phyloP scores from a whole-genome alignment of 2,113 vertebrate genomes.

The Anoura caudifer region DNA sequence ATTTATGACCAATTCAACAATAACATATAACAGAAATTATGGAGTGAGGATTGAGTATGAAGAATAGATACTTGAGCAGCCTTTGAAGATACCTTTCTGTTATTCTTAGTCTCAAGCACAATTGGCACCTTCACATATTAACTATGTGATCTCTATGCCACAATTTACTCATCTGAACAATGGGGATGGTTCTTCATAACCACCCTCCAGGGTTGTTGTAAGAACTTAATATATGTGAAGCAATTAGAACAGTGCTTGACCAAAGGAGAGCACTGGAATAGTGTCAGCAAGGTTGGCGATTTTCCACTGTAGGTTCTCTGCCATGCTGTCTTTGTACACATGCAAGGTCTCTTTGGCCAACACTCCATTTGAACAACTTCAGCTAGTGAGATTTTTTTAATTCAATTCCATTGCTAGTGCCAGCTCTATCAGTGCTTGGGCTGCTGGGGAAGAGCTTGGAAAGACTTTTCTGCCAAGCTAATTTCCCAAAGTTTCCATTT shows the following conservation, averaged over 20 bases:
- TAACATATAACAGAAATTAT: not conserved
- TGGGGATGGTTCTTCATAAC: not conserved
- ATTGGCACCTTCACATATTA: not conserved
- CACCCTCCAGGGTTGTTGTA: not conserved
- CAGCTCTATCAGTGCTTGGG: slow-evolving; percentile 33
- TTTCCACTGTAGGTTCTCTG: not conserved
- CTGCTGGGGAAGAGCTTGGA: slow-evolving; percentile 47
- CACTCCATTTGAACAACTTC: not conserved
- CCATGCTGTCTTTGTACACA: not conserved
- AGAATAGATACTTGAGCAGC: not conserved
- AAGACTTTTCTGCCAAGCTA: slow-evolving; percentile 64
- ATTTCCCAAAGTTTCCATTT: slow-evolving; percentile 70
- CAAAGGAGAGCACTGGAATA: fast-evolving
- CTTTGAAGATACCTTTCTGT: not conserved
- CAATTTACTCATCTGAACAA: not conserved
- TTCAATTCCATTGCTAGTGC: slow-evolving; percentile 44
- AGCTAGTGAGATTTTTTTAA: not conserved
- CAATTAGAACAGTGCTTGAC: not conserved
- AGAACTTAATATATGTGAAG: not conserved
- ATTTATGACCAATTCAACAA: not conserved
- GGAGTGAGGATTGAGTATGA: fast-evolving
- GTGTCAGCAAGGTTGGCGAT: not conserved
- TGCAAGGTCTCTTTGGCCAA: not conserved
- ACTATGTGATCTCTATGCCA: not conserved
- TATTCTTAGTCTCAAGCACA: not conserved